Evolutionary conservation across 2,113 vertebrate species (phyloP), one percentile per base, ranked within the genome.

Genomic region (Sylvia atricapilla): DNA sequence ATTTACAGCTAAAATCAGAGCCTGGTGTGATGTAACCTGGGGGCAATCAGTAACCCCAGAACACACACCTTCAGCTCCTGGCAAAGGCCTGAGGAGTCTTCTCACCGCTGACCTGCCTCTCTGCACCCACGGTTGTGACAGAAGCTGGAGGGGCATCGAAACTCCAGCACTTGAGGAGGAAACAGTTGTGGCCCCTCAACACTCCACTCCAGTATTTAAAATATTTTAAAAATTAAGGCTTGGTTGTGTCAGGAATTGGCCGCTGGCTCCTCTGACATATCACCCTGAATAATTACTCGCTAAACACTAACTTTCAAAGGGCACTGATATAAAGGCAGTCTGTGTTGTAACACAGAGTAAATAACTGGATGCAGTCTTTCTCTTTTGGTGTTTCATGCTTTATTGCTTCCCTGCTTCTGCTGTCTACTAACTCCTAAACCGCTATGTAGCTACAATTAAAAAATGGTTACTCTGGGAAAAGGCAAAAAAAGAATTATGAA

Each of bases 161-260:
- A 93, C 76, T 58, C 44, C 0, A 3, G 22, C 17, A 35, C 74
- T 62, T 6, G 5, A 89, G 43, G 35, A 79, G 22, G 47, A 84
- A 94, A 90, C 47, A 59, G 47, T 11, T 41, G 59, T 37, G 85
- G 86, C 76, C 33, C 59, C 62, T 91, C 85, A 83, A 90, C 30
- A 46, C 41, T 96, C 58, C 76, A 67, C 35, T 81, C 62, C 56
- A 92, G 85, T 55, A 90, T 96, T 93, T 87, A 31, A 95, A 95
- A 17, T 95, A 95, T 94, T 84, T 90, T 81, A 95, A 92, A 94
- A 93, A 96, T 95, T 79, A 95, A 86, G 92, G 95, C 80, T 95
- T 89, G 93, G 90, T 82, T 83, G 60, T 76, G 47, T 28, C 0
- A 2, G 56, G 69, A 76, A 74, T 84, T 3, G 11, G 85, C 66